Conservation (phyloP, 2,113 vertebrate genomes). For the Lophura nycthemera region DNA sequence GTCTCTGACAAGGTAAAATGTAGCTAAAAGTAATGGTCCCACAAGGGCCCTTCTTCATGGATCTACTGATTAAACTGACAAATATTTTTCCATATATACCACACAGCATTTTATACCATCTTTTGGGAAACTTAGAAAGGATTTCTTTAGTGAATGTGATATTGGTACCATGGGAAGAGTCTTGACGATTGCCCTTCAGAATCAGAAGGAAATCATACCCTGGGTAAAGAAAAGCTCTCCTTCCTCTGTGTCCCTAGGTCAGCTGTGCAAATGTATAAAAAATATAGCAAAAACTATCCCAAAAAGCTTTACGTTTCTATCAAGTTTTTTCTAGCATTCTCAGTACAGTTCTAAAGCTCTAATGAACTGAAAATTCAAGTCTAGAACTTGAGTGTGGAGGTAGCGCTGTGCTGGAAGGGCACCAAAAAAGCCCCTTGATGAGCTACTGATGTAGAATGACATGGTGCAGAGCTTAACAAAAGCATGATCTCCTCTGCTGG, state of each 20-base stretch:
- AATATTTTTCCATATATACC: neutral
- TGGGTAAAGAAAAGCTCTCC: neutral
- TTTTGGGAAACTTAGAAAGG: neutral
- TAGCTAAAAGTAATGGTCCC: neutral
- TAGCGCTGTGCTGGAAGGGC: neutral
- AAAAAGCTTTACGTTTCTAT: neutral
- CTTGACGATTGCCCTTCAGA: neutral
- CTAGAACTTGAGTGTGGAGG: neutral
- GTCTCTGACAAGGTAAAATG: neutral
- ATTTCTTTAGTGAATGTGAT: neutral
- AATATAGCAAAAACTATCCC: neutral
- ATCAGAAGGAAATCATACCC: neutral
- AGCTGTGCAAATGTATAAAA: neutral
- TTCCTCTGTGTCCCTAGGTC: neutral
- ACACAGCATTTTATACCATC: neutral
- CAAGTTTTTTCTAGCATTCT: neutral
- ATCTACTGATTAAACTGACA: neutral
- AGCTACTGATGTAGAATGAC: fast-evolving
- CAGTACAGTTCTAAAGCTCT: neutral
- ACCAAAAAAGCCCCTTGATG: fast-evolving
- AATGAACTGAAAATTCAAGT: neutral
- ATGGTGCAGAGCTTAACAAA: neutral
- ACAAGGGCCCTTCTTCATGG: neutral
- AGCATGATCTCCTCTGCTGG: neutral
- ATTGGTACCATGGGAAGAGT: neutral